These are phyloP conservation scores for Lumbricus terrestris DNA, from an alignment of 2,888 invertebrate genomes.

Conservation along the genomic window DNA sequence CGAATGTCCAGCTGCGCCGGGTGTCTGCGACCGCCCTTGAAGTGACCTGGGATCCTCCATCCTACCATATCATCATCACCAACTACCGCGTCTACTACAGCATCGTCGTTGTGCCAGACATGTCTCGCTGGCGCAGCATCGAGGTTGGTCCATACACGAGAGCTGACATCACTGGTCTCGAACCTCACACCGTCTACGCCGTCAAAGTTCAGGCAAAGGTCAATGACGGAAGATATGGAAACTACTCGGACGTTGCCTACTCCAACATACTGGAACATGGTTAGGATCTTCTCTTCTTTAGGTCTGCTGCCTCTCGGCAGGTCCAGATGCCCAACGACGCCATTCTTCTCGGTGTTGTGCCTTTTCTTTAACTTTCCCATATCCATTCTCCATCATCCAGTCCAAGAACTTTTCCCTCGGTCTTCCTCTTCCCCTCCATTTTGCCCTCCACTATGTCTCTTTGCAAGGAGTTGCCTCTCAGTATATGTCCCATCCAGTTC, in stretches of 20 bases:
- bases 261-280: conserved; percentile 28
- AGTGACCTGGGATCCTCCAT: conserved; percentile 65
- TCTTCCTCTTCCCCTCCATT: no score
- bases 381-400: no score
- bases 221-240: conserved; percentile 51
- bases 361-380: no score
- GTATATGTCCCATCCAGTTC: no score
- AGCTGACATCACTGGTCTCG: conserved; percentile 47
- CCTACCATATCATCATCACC: conserved; percentile 55
- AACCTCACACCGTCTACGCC: conserved; percentile 48
- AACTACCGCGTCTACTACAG: conserved; percentile 56
- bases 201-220: conserved; percentile 53
- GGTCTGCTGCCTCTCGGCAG: no score
- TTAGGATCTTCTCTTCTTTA: no score
- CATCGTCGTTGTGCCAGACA: conserved; percentile 46
- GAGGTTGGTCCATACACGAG: conserved; percentile 50
- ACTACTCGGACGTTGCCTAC: conserved; percentile 46
- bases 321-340: no score
- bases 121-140: conserved; percentile 50
- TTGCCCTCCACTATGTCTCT: no score
- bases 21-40: conserved; percentile 90
- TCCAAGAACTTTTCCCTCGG: no score
- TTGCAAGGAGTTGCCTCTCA: no score
- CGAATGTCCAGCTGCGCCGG: conserved; percentile 88
- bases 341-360: no score